phyloP scores from a whole-genome alignment of 1,140 invertebrate genomes.

The Sarcophaga peregrina region DNA sequence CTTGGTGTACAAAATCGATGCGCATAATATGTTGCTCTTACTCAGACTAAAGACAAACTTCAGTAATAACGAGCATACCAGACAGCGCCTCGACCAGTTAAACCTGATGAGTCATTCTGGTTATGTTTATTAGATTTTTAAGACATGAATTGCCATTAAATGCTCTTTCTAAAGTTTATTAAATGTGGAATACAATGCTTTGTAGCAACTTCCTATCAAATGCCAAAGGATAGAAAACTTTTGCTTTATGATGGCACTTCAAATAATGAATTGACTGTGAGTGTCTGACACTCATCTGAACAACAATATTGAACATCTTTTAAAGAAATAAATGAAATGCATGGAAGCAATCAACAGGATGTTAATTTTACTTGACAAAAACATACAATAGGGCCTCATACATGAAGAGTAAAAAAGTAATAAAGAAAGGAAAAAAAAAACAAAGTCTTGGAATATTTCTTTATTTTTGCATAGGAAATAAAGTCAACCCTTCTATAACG shows the following conservation, averaged over 20 bases:
- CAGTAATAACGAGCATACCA: too few relatives aligned
- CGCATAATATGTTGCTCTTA: too few relatives aligned
- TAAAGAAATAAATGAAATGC: neutral
- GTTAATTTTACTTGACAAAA: constrained; percentile 23
- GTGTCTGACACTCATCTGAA: neutral
- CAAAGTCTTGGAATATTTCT: too few relatives aligned
- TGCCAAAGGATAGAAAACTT: constrained; percentile 41
- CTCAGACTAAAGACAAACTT: too few relatives aligned
- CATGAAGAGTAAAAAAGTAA: constrained; percentile 6
- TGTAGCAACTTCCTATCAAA: constrained; percentile 37
- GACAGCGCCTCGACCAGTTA: too few relatives aligned
- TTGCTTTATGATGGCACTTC: constrained; percentile 29
- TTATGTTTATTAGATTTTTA: neutral
- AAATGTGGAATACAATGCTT: constrained; percentile 26
- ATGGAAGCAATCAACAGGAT: constrained; percentile 5
- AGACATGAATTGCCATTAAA: neutral
- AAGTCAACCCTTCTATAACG: too few relatives aligned
- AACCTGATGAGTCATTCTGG: too few relatives aligned
- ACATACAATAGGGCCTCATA: neutral
- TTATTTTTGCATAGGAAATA: too few relatives aligned
- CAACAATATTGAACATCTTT: neutral
- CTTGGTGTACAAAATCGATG: too few relatives aligned
- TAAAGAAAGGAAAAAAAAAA: constrained; percentile 20
- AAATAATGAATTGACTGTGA: neutral
- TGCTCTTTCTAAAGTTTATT: neutral